Base-by-base conservation (phyloP, 2,888 invertebrate genomes). In the Drosophila lacicola region DNA sequence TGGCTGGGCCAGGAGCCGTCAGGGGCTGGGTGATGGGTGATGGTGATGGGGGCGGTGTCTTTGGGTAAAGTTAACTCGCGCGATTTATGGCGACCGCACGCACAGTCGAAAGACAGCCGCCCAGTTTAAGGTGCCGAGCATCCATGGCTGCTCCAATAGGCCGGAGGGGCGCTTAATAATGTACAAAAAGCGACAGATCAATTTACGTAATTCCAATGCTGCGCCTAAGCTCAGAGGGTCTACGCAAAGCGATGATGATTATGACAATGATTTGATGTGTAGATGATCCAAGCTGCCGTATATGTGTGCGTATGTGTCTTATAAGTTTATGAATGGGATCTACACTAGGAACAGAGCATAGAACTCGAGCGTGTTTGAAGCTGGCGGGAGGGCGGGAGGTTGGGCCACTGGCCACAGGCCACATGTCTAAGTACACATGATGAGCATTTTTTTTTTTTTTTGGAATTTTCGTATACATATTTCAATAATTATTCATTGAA, bases 161-260 rank as follows among this genome's bases (percentile, higher is more conserved):
- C 44, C 29, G n/a, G 57, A 36, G 10, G 51, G 19, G 1, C 3
- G 61, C 42, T 47, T 69, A 78, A 78, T 78, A 72, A 69, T 72
- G 56, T 70, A 69, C 69, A n/a, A n/a, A n/a, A 67, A 74, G 69
- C 70, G 76, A 64, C 66, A 68, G 79, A 87, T 87, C 77, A 81
- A 79, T 74, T 87, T 79, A 74, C 71, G 80, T 72, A 85, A 82
- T 82, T 82, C 69, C 71, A 77, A 69, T 72, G 77, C 62, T 66
- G 37, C 65, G 67, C 67, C 82, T 74, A 74, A 69, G 66, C 71
- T 60, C 62, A 60, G 55, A 41, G 36, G 50, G 36, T 47, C 34
- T 39, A 19, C 39, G 51, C 21, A 25, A 41, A 33, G 37, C 56
- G 36, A 45, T 67, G 42, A 69, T 77, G 57, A 73, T 69, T 70